These are phyloP conservation scores for Hemicrepidius hirtus DNA, from an alignment of 2,888 invertebrate species.

Conservation along the genomic window DNA sequence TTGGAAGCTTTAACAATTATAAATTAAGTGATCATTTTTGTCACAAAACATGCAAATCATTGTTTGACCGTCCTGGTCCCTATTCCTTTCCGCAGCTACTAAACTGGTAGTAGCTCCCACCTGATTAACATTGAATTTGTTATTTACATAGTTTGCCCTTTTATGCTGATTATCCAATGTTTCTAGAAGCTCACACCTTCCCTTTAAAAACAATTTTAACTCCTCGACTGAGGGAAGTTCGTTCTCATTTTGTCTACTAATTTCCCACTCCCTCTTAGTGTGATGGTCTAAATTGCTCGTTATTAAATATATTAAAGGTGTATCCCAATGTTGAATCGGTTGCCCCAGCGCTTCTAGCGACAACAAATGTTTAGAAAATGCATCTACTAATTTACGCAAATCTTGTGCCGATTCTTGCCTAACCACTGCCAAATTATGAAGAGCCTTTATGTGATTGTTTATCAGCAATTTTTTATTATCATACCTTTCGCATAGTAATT, in stretches of 20 bases:
- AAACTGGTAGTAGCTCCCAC: neutral
- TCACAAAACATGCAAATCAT: neutral
- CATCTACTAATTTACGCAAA: neutral
- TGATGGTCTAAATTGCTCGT: constrained; percentile 19
- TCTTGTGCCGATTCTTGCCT: neutral
- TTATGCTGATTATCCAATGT: constrained; percentile 8
- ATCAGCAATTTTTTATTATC: neutral
- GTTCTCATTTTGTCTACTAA: neutral
- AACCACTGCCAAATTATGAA: neutral
- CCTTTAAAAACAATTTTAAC: too few relatives aligned
- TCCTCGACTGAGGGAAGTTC: constrained; percentile 6
- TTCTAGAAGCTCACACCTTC: constrained; percentile 11
- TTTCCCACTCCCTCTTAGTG: constrained; percentile 32
- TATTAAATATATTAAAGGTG: constrained; percentile 6
- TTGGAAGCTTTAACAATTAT: too few relatives aligned
- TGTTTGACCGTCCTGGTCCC: neutral
- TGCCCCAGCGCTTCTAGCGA: constrained; percentile 12
- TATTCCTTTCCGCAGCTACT: neutral
- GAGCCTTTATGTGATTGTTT: constrained; percentile 5
- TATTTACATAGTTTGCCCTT: neutral
- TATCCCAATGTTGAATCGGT: constrained; percentile 16
- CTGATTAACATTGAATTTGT: neutral
- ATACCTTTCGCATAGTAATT: constrained; percentile 1
- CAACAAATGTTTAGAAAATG: constrained; percentile 16
- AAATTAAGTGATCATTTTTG: neutral